Percentiles rank a stretch among this genome's conserved stretches.
Conservation (phyloP, 2,113 vertebrate species). For the Mesoclemmys tuberculata region DNA sequence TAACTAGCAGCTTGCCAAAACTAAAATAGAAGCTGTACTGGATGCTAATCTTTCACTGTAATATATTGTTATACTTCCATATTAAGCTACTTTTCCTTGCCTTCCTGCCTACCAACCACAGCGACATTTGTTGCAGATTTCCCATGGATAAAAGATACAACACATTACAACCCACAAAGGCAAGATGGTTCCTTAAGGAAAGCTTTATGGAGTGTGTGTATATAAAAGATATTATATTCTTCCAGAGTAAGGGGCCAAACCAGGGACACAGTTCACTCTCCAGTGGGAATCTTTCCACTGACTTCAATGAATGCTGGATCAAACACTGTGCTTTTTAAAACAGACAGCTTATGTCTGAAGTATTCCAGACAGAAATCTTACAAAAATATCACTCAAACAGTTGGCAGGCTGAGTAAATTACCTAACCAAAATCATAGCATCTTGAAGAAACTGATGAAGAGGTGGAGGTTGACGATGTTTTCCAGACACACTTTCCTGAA, state of each 20-base stretch:
- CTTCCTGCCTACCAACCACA: conserved; percentile 34
- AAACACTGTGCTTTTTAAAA: neutral
- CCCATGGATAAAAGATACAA: conserved; percentile 52
- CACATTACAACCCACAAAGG: neutral
- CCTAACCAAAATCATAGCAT: neutral
- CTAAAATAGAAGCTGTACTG: neutral
- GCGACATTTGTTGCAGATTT: conserved; percentile 45
- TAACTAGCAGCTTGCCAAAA: conserved; percentile 14
- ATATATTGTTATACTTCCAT: conserved; percentile 55
- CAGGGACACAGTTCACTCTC: neutral
- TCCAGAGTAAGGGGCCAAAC: conserved; percentile 12
- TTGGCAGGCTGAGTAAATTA: neutral
- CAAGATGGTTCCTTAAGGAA: conserved; percentile 11
- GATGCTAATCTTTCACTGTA: conserved; percentile 48
- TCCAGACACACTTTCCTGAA: neutral
- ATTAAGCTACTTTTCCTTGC: conserved; percentile 25
- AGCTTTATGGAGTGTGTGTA: neutral
- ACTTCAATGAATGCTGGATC: neutral
- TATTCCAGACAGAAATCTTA: conserved; percentile 10
- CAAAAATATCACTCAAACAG: neutral
- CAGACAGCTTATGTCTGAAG: fast-evolving
- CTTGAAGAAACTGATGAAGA: neutral
- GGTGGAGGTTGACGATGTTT: neutral
- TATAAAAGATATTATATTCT: neutral
- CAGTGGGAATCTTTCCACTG: neutral